Percentiles rank a stretch among this genome's conserved stretches.
Conservation (phyloP, 2,797 vertebrate species). For the Crocodylus rhombifer region DNA sequence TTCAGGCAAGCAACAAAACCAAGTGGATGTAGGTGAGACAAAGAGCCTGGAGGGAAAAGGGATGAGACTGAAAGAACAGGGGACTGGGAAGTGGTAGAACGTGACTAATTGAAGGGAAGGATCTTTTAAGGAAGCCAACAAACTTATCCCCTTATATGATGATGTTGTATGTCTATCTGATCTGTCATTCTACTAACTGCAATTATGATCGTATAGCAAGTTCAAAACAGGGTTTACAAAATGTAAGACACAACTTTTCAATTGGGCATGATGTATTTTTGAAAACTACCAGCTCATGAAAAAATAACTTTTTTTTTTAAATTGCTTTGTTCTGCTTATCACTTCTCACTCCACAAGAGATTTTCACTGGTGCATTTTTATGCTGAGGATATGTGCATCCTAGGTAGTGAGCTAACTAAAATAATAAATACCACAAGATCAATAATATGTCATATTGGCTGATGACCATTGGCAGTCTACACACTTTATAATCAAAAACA, state of each 20-base stretch:
- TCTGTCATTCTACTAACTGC: background rate
- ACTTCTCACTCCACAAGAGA: background rate
- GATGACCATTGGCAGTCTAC: background rate
- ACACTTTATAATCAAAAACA: background rate
- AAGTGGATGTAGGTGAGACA: background rate
- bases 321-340: background rate
- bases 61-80: background rate
- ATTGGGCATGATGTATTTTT: background rate
- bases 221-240: background rate
- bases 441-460: background rate
- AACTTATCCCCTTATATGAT: background rate
- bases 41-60: background rate
- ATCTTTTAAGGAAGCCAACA: background rate
- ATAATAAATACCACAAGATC: background rate
- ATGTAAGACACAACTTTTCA: background rate
- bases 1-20: background rate
- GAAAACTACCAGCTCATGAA: fast-evolving
- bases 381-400: background rate
- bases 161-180: background rate
- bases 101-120: background rate
- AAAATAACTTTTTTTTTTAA: no score
- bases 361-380: background rate
- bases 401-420: background rate
- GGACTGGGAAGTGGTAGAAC: background rate
- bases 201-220: background rate